Base-by-base conservation (phyloP, 2,113 vertebrate species). In the Oryzias celebensis region DNA sequence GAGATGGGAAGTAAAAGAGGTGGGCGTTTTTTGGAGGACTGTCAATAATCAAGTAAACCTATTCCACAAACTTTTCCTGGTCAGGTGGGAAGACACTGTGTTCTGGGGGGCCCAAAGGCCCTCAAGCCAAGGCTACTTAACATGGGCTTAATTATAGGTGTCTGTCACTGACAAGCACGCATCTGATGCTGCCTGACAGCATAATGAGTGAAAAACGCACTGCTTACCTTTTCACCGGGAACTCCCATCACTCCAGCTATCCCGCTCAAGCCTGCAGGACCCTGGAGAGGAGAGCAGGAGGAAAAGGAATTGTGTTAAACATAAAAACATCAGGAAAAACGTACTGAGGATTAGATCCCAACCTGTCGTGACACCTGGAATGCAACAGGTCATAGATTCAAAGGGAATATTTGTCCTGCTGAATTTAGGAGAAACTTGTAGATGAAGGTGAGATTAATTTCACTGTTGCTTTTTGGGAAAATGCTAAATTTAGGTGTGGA, bases 191-290 rank as follows among this genome's bases (percentile, higher is more conserved):
- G 73, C 67, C 62, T 87, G 85, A 90, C 85, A 85, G 62, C 46
- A 66, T 89, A 84, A 90, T 85, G 73, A 81, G 7, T 58, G 48
- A 73, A 60, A 73, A 78, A 74, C 58, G 66, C 73, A 58, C 20
- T 67, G 22, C 58, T 88, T 93, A 98, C 97, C 94, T 99, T 99
- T 93, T 99, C 97, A 68, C 97, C 96, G 41, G 89, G 82, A 83
- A 81, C 90, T 84, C 96, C 97, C 48, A 90, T 70, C 8, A 85
- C 80, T 14, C 97, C 97, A 75, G 84, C 76, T 78, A 93, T 90
- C 84, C 97, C 97, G 63, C 93, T 91, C 82, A 94, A 89, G 52
- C 96, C 97, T 52, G 85, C 43, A 49, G 92, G 89, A 77, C 96
- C 96, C 97, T 98, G 77, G 16, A 81, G 63, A 22, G 26, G 36